These are phyloP conservation scores for Coccyzus lansbergi DNA, from an alignment of 2,797 vertebrate species.

Conservation along the genomic window DNA sequence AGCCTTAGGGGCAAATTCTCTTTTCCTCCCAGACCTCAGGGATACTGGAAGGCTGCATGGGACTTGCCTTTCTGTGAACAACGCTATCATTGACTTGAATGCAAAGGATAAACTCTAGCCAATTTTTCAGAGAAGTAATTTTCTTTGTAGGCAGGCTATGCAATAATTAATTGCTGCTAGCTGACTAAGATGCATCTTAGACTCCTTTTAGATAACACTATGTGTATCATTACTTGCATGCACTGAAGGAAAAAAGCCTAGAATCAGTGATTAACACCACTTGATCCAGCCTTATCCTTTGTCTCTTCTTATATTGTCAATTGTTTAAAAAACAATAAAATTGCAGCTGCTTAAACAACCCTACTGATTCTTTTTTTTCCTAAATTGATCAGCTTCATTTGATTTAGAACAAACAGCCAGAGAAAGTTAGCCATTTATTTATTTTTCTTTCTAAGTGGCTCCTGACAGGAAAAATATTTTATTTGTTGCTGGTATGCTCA, in stretches of 20 bases:
- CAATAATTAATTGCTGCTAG: neutral
- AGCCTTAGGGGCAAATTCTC: neutral
- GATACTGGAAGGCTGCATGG: neutral
- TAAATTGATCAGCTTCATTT: neutral
- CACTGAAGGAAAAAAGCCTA: neutral
- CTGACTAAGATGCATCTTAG: neutral
- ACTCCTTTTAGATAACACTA: neutral
- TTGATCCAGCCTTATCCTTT: neutral
- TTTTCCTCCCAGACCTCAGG: neutral
- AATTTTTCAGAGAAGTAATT: neutral
- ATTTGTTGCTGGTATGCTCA: neutral
- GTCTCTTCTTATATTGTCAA: neutral
- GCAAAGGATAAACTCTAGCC: neutral
- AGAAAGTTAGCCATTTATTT: neutral
- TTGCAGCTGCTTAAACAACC: neutral
- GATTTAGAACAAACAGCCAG: neutral
- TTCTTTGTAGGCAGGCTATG: neutral
- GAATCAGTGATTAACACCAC: neutral
- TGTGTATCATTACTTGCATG: neutral
- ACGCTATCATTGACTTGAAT: neutral
- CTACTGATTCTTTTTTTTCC: neutral
- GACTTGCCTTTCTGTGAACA: neutral
- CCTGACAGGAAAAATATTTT: neutral
- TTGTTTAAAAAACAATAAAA: neutral
- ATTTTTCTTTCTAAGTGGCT: neutral